Percentiles rank a stretch among this genome's conserved stretches.
Conservation (phyloP, 2,797 vertebrate genomes). For the Xenentodon cancila region DNA sequence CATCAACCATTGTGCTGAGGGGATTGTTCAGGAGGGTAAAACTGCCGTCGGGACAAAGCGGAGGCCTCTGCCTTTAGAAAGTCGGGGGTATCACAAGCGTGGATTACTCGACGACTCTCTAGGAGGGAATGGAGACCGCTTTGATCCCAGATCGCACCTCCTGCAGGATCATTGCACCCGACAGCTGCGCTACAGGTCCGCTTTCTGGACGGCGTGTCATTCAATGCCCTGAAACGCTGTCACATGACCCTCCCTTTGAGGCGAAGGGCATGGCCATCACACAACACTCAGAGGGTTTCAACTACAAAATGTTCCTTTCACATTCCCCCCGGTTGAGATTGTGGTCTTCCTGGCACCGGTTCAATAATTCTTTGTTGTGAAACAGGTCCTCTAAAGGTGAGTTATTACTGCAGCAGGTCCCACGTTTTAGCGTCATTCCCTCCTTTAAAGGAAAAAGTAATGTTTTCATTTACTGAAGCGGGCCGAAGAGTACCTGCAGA, state of each 20-base stretch:
- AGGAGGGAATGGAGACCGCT: constrained; percentile 32
- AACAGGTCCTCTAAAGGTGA: constrained; percentile 41
- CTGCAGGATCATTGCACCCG: constrained; percentile 40
- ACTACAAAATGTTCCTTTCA: constrained; percentile 48
- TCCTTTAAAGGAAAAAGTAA: constrained; percentile 1
- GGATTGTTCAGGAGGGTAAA: constrained; percentile 34
- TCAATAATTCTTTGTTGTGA: constrained; percentile 49
- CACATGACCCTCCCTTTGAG: constrained; percentile 51
- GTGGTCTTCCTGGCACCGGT: constrained; percentile 28
- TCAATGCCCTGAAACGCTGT: constrained; percentile 25
- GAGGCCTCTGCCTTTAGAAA: constrained; percentile 7
- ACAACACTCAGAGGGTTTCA: constrained; percentile 1
- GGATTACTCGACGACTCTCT: constrained; percentile 55
- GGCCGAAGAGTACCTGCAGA: constrained; percentile 14
- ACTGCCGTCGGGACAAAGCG: constrained; percentile 61
- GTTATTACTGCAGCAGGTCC: constrained; percentile 25
- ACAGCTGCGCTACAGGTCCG: constrained; percentile 44
- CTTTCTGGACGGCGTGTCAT: constrained; percentile 22
- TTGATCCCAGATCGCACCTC: constrained; percentile 65
- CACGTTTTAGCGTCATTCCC: constrained; percentile 25
- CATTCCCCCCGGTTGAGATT: constrained; percentile 27
- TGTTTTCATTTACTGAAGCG: constrained; percentile 2
- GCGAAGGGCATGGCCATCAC: constrained; percentile 2
- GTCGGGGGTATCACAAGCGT: constrained; percentile 41
- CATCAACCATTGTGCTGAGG: constrained; percentile 38